These are phyloP conservation scores for Pterophyllum scalare DNA, from an alignment of 2,113 vertebrate genomes.

Conservation along the genomic window DNA sequence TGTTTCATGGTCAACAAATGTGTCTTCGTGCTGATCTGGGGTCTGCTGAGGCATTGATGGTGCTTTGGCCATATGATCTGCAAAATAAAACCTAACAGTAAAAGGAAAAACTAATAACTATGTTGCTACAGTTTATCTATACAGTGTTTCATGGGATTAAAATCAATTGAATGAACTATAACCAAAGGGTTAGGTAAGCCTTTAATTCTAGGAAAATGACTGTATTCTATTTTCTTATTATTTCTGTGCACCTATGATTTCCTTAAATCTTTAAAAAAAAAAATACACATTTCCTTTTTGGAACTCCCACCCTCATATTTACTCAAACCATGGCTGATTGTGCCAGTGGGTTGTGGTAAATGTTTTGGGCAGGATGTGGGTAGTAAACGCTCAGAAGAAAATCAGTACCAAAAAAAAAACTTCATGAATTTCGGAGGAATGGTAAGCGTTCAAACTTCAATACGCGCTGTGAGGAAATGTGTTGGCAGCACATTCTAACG, in stretches of 20 bases:
- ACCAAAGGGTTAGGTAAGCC: not conserved
- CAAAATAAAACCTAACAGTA: not conserved
- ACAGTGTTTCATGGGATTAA: not conserved
- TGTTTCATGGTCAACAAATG: constrained; percentile 28
- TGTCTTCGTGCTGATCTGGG: constrained; percentile 23
- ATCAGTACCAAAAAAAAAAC: constrained; percentile 59
- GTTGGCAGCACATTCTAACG: constrained; percentile 52
- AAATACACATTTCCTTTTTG: not conserved
- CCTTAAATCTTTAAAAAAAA: not conserved
- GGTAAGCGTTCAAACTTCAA: constrained; percentile 68
- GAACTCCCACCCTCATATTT: constrained; percentile 18
- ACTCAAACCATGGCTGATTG: constrained; percentile 28
- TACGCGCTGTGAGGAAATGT: constrained; percentile 55
- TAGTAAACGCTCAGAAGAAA: constrained; percentile 52
- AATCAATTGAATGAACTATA: not conserved
- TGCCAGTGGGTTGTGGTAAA: constrained; percentile 68
- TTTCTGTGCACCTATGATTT: not conserved
- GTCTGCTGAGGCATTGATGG: constrained; percentile 33
- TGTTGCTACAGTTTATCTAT: not conserved
- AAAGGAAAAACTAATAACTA: not conserved
- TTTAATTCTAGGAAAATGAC: not conserved
- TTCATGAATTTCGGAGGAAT: constrained; percentile 71
- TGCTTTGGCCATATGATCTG: constrained; percentile 20
- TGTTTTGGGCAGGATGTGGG: constrained; percentile 82
- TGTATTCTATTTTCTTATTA: not conserved